Base-by-base conservation (phyloP, 2,113 vertebrate genomes). In the Menura novaehollandiae region DNA sequence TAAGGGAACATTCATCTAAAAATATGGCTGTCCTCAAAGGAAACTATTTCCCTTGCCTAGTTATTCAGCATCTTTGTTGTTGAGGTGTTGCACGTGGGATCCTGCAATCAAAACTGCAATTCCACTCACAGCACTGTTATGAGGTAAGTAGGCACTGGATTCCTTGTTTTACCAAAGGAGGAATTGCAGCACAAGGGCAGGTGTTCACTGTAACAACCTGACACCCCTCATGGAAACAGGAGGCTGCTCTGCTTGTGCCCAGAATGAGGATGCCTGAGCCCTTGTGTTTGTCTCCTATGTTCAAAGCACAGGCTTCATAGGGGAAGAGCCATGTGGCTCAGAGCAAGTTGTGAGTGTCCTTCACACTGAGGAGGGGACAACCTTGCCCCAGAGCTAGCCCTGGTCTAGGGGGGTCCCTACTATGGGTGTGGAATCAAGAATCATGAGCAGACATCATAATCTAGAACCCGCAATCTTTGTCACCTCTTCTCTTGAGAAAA, bases 151-250 rank as follows among this genome's bases (percentile, higher is more conserved):
- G 51, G 9, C 1, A 2, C 67, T 80, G 26, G 33, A 37, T 49
- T 66, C 39, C 33, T 51, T 78, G 22, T 64, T 83, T 85, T 73
- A n/a, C 9, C 6, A 24, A 69, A 66, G 62, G 24, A 82, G 11
- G 41, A 77, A 32, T 9, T 75, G 33, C 18, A 81, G 68, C 2
- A 2, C 13, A 18, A 86, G 26, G n/a, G 26, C 23, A 8, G 15
- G 14, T 73, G 21, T 41, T 85, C 39, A 7, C 28, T 30, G 68
- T 7, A 58, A 30, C 32, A 63, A 26, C 24, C 16, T 32, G n/a
- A 26, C 0, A 0, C 23, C 16, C 32, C 26, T 39, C 35, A 46
- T 2, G 2, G 23, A 58, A 76, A 22, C n/a, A 49, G 32, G 30
- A 88, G 37, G 15, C 47, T 83, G n/a, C 66, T 84, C 15, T 59